Evolutionary conservation across 2,113 vertebrate genomes (phyloP), one percentile per base, ranked within the genome.

Genomic region (Microtus richardsoni): DNA sequence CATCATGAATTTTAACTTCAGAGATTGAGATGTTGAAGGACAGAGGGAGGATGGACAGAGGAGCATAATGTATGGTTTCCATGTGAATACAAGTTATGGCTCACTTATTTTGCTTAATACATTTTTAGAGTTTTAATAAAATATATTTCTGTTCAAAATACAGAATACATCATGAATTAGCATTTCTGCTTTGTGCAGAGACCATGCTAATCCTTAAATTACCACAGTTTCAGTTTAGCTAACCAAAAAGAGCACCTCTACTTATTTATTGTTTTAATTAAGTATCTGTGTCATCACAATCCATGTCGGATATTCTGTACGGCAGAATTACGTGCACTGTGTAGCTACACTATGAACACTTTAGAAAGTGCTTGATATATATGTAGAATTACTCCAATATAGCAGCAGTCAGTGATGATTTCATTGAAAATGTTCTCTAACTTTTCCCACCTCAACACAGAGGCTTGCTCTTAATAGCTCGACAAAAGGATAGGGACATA

Each of bases 1-100:
- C 52, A 54, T 71, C 86, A 82, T 77, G 39, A 66, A 58, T 94
- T 97, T 85, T 85, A 70, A 47, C 62, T 74, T 83, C n/a, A 41
- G 14, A 22, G 22, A 19, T 4, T 30, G 58, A 83, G n/a, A 64
- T 13, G 22, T 14, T 17, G n/a, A 3, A 47, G 22, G 52, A 82
- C 39, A 26, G 6, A 68, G 36, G 36, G 47, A 49, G 9, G 2
- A 54, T 24, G 11, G 36, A 14, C 12, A 9, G 4, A 54, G 24
- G n/a, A 22, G 64, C 7, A 73, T 21, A 68, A 41, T 22, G 4
- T 54, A 39, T 70, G 30, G 13, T 49, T 39, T 39, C 8, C 58
- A 64, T 39, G 28, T n/a, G 12, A 75, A 73, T 91, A 44, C 44
- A 47, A 79, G 30, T 52, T 58, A 26, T 28, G 44, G 30, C 4